Evolutionary conservation across 1,140 invertebrate genomes (phyloP), one percentile per base, ranked within the genome.

Genomic region (Ptiloglossa arizonensis): DNA sequence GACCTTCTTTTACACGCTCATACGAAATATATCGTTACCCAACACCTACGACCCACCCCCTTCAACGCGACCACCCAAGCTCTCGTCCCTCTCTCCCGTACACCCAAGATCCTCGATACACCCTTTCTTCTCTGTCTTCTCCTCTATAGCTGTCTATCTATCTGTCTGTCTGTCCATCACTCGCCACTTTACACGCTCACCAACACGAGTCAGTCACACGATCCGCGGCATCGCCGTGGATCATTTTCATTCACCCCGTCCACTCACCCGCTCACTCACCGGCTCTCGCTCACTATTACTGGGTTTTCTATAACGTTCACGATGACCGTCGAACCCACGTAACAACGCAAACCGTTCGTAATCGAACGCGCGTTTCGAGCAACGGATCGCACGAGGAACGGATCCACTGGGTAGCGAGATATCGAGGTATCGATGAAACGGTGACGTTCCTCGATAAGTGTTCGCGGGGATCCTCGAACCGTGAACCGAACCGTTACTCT

Each of bases 101-200:
- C 13, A 38, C 46, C 35, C 35, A 32, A 15, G 38, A 64, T 13
- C 74, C 80, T 50, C 67, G 35, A 22, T n/a, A n/a, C n/a, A 71
- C 56, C 46, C 64, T 38, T 46, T 41, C 72, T 79, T 81, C 60
- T 83, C 82, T 80, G 38, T 80, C 76, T 83, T 72, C 32, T 54
- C 76, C 66, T 82, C 48, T 77, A 76, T 83, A 80, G 60, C 82
- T 79, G n/a, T 82, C 74, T 79, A 63, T 84, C 82, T 79, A 41
- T 64, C 73, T 83, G 66, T 86, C 84, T 83, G 76, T 86, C 83
- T 86, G 77, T 86, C 85, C 83, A 75, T 86, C 82, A 86, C 84
- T 70, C 80, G 71, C 71, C 84, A 85, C 80, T 85, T 84, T 69
- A 86, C 80, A 85, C 84, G 84, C 80, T 85, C 83, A 86, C 83